phyloP scores from a whole-genome alignment of 2,113 vertebrate genomes.

The Isichthys henryi region DNA sequence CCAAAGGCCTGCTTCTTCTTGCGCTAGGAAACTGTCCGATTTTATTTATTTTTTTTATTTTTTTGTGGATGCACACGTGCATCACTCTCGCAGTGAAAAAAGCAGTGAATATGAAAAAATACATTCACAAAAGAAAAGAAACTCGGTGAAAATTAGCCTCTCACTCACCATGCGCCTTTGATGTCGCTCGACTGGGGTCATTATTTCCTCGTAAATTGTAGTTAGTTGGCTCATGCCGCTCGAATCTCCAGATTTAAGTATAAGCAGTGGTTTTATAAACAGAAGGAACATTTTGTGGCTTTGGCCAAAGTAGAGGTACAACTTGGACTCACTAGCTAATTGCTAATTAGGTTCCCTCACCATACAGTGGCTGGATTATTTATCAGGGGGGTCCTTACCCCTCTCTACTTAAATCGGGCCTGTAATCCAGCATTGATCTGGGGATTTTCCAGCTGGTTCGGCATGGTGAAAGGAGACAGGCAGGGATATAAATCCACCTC shows the following conservation, averaged over 20 bases:
- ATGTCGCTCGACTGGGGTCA: conserved; percentile 48
- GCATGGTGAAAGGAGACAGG: not conserved
- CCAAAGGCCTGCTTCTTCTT: not conserved
- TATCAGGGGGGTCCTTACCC: conserved; percentile 60
- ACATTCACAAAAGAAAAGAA: conserved; percentile 30
- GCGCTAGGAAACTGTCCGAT: not conserved
- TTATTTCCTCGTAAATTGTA: conserved; percentile 57
- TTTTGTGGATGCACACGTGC: not conserved
- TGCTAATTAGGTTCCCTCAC: conserved; percentile 71
- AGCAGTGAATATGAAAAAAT: conserved; percentile 41
- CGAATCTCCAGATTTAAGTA: conserved; percentile 35
- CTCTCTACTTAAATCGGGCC: conserved; percentile 48
- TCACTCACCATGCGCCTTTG: conserved; percentile 41
- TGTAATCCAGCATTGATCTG: conserved; percentile 49
- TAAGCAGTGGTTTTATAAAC: conserved; percentile 58
- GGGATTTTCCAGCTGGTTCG: conserved; percentile 41
- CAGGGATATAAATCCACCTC: not conserved
- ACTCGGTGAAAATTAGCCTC: conserved; percentile 38
- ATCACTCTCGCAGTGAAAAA: not conserved
- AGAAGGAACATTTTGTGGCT: conserved; percentile 68
- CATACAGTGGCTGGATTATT: conserved; percentile 60
- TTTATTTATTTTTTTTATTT: too few species aligned
- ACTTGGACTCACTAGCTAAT: conserved; percentile 68
- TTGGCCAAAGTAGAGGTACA: conserved; percentile 59
- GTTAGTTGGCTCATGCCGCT: not conserved